Conservation (phyloP, 2,888 invertebrate genomes). For the Hydroisotoma schaefferi region DNA sequence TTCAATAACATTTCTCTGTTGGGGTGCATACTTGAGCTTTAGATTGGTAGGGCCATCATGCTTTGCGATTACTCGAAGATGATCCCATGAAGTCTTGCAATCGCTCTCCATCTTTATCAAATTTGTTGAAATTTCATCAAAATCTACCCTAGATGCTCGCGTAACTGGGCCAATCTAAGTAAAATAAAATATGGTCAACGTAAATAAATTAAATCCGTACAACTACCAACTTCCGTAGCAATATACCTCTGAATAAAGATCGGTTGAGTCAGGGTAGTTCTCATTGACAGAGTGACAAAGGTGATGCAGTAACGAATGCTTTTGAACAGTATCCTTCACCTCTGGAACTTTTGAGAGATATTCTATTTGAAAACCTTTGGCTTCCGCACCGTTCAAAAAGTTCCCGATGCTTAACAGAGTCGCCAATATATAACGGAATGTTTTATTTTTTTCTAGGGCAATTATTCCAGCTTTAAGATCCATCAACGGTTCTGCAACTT, state of each 20-base stretch:
- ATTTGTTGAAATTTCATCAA: slow-evolving; percentile 82
- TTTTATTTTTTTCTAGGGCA: slow-evolving; percentile 82
- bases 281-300: slow-evolving; percentile 96
- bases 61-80: slow-evolving; percentile 89
- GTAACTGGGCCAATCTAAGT: slow-evolving; percentile 48
- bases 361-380: slow-evolving; percentile 95
- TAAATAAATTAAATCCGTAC: background rate
- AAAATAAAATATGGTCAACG: background rate
- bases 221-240: background rate
- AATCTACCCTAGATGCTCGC: slow-evolving; percentile 90
- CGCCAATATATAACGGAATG: slow-evolving; percentile 90
- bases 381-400: slow-evolving; percentile 83
- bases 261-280: slow-evolving; percentile 89
- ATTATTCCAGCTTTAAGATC: slow-evolving; percentile 96
- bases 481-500: slow-evolving; percentile 98
- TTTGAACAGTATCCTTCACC: slow-evolving; percentile 98
- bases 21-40: slow-evolving; percentile 76
- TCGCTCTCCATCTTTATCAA: slow-evolving; percentile 86
- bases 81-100: slow-evolving; percentile 96
- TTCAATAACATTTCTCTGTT: background rate
- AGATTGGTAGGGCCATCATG: slow-evolving; percentile 80
- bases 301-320: slow-evolving; percentile 95
- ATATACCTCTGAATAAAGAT: slow-evolving; percentile 91
- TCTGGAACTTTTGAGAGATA: slow-evolving; percentile 96
- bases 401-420: slow-evolving; percentile 92